Conservation (phyloP, 2,888 invertebrate species). For the Lycia hirtaria region DNA sequence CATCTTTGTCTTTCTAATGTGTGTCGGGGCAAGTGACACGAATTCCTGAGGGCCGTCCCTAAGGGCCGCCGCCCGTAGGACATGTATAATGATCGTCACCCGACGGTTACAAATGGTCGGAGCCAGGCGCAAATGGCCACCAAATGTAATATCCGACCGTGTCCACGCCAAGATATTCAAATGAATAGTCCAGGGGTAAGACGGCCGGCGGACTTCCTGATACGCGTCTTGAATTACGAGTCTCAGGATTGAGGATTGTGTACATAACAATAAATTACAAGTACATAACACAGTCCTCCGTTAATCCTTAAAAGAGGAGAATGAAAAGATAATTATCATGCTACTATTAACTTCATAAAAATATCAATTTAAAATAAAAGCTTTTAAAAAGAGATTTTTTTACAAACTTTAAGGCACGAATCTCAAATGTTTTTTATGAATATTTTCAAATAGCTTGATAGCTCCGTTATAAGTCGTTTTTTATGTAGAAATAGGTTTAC, state of each 20-base stretch:
- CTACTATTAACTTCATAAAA: too few species aligned
- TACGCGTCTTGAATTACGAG: conserved; percentile 46
- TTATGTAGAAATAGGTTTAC: too few species aligned
- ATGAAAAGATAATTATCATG: too few species aligned
- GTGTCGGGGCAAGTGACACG: conserved; percentile 55
- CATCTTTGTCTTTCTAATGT: not conserved
- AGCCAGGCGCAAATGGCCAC: conserved; percentile 66
- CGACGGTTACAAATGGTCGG: conserved; percentile 81
- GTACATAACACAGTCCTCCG: too few species aligned
- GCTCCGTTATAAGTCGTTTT: too few species aligned
- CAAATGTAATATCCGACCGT: conserved; percentile 83
- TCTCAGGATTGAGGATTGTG: not conserved
- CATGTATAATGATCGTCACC: conserved; percentile 81
- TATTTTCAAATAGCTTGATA: too few species aligned
- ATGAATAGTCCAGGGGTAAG: conserved; percentile 61
- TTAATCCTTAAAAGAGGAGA: too few species aligned
- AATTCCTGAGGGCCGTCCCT: conserved; percentile 70
- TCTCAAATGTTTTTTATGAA: too few species aligned
- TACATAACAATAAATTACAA: too few species aligned
- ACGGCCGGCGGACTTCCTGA: conserved; percentile 58
- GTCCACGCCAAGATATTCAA: conserved; percentile 74
- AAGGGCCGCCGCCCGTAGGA: conserved; percentile 57
- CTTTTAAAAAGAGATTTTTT: too few species aligned
- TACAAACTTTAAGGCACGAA: too few species aligned
- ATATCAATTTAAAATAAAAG: too few species aligned